These are phyloP conservation scores for Sapajus apella DNA, from an alignment of 2,113 vertebrate species.

Conservation along the genomic window DNA sequence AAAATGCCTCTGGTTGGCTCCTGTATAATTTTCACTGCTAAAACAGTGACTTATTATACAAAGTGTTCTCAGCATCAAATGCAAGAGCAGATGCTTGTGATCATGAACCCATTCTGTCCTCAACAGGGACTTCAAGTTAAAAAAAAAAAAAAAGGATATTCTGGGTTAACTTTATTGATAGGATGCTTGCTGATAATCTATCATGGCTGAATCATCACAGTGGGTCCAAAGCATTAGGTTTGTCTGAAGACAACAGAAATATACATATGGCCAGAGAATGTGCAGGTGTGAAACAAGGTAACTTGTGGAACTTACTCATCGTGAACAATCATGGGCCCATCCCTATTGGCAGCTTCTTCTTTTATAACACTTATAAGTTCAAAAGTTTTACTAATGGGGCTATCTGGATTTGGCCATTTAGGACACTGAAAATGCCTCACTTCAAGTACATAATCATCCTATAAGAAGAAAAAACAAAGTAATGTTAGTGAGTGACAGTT, in stretches of 20 bases:
- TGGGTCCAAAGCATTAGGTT: neutral
- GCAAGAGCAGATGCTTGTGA: neutral
- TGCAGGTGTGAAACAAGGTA: neutral
- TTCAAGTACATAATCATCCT: constrained; percentile 97
- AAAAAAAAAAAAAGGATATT: neutral
- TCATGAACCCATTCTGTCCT: neutral
- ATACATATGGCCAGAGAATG: neutral
- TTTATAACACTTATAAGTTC: constrained; percentile 93
- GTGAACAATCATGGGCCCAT: constrained; percentile 92
- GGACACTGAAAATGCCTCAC: constrained; percentile 93
- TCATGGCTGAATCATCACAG: neutral
- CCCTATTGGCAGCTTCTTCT: constrained; percentile 87
- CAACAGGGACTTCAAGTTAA: neutral
- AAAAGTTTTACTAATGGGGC: constrained; percentile 95
- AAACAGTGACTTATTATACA: neutral
- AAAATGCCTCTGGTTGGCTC: neutral
- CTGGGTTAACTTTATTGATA: neutral
- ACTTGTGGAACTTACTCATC: constrained; percentile 90
- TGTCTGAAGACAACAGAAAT: neutral
- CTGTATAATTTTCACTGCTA: neutral
- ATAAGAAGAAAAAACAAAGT: neutral
- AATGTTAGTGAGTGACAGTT: neutral
- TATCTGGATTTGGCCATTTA: constrained; percentile 96
- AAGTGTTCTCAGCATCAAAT: neutral
- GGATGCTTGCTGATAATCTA: neutral